These are phyloP conservation scores for Onchidella celtica DNA, from an alignment of 2,888 invertebrate species.

Conservation along the genomic window DNA sequence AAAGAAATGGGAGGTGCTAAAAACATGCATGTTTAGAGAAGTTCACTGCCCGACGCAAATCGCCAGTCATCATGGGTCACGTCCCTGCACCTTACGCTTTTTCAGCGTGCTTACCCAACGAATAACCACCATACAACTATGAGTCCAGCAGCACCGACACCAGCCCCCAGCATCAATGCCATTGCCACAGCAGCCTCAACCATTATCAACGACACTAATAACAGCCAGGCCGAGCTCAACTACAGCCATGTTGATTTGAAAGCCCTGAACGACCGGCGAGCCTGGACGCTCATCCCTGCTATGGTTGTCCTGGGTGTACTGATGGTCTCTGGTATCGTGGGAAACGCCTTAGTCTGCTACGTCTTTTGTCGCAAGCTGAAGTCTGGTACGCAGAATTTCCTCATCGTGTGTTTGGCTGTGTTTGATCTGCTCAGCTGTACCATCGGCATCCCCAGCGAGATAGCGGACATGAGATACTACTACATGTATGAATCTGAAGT, in stretches of 20 bases:
- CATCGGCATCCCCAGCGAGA: conserved; percentile 67
- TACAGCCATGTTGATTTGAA: conserved; percentile 25
- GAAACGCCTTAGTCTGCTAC: conserved; percentile 64
- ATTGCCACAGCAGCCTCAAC: too few species aligned
- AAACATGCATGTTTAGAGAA: too few species aligned
- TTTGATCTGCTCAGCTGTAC: conserved; percentile 64
- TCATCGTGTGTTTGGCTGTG: conserved; percentile 63
- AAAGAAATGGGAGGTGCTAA: too few species aligned
- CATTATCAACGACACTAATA: too few species aligned
- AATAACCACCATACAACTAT: too few species aligned
- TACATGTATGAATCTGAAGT: conserved; percentile 60
- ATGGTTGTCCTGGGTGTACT: conserved; percentile 51
- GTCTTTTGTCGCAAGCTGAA: conserved; percentile 61
- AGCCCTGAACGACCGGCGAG: conserved; percentile 50
- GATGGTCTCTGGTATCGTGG: conserved; percentile 63
- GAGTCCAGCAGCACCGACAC: too few species aligned
- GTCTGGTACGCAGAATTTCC: conserved; percentile 60
- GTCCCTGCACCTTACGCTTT: too few species aligned
- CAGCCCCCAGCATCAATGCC: too few species aligned
- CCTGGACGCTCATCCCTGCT: conserved; percentile 48
- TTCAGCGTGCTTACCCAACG: too few species aligned
- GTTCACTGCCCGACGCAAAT: too few species aligned
- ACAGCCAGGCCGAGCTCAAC: not conserved
- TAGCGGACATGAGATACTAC: conserved; percentile 64
- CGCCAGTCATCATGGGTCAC: too few species aligned